phyloP scores from a whole-genome alignment of 1,140 invertebrate species.

The Phymorhynchus buccinoides region DNA sequence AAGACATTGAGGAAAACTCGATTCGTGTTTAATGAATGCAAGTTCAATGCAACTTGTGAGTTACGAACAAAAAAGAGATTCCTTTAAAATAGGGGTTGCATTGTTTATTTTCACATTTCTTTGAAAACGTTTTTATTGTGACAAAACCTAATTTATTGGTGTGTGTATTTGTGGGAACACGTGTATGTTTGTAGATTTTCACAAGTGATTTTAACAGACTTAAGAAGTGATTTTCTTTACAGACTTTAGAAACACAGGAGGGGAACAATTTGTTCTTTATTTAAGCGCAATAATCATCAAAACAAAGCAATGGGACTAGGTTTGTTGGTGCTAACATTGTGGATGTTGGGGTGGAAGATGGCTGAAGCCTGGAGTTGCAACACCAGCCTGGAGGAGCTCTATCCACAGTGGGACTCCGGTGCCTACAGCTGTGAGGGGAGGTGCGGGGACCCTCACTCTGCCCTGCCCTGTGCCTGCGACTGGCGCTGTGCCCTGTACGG shows the following conservation, averaged over 20 bases:
- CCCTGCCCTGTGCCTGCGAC: not conserved
- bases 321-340: not conserved
- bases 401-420: not conserved
- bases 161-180: too few species aligned
- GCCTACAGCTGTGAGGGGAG: not conserved
- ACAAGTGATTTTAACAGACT: not conserved
- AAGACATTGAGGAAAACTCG: not conserved
- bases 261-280: not conserved
- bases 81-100: not conserved
- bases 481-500: not conserved
- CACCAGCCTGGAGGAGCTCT: not conserved
- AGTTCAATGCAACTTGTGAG: not conserved
- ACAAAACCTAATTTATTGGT: too few species aligned
- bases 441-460: not conserved
- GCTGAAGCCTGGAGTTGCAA: not conserved
- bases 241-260: not conserved
- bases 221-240: not conserved
- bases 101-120: too few species aligned
- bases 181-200: too few species aligned
- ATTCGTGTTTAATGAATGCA: not conserved
- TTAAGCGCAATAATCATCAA: not conserved
- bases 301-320: not conserved
- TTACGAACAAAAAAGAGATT: not conserved
- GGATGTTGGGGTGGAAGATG: not conserved
- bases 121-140: not conserved